Percentiles rank a stretch among this genome's conserved stretches.
Evolutionary conservation across 2,113 vertebrate genomes (phyloP).

Genomic region (Callionymus lyra): DNA sequence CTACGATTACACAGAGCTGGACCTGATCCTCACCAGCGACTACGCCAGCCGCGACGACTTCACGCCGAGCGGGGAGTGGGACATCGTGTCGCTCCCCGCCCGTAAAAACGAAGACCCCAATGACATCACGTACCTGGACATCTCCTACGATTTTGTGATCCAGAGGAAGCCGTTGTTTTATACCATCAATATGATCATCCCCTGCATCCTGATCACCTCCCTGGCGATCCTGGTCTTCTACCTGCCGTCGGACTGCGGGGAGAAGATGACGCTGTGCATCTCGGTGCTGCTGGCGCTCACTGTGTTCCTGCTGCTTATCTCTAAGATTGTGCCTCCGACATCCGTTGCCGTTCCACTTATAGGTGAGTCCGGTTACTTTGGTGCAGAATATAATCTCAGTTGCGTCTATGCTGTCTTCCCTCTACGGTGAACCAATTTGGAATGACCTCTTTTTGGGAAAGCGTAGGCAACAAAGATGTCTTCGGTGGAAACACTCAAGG

Average conservation of each 20-base stretch:
- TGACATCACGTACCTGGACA: constrained; percentile 68
- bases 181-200: constrained; percentile 75
- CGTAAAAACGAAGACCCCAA: constrained; percentile 70
- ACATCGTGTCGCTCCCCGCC: constrained; percentile 71
- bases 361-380: constrained; percentile 35
- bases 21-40: constrained; percentile 68
- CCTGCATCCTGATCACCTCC: constrained; percentile 71
- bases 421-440: background rate
- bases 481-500: too few species aligned
- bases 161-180: constrained; percentile 73
- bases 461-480: too few species aligned
- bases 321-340: constrained; percentile 74
- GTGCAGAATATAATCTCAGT: background rate
- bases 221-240: constrained; percentile 74
- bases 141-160: constrained; percentile 74
- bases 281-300: constrained; percentile 73
- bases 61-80: constrained; percentile 74
- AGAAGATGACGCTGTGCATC: constrained; percentile 74
- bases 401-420: background rate
- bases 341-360: constrained; percentile 73
- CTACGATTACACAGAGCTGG: constrained; percentile 71
- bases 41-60: constrained; percentile 73
- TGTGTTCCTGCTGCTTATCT: constrained; percentile 75
- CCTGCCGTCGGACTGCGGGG: constrained; percentile 71
- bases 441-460: too few species aligned